Conservation (phyloP, 1,140 invertebrate species). For the Nasonia longicornis region DNA sequence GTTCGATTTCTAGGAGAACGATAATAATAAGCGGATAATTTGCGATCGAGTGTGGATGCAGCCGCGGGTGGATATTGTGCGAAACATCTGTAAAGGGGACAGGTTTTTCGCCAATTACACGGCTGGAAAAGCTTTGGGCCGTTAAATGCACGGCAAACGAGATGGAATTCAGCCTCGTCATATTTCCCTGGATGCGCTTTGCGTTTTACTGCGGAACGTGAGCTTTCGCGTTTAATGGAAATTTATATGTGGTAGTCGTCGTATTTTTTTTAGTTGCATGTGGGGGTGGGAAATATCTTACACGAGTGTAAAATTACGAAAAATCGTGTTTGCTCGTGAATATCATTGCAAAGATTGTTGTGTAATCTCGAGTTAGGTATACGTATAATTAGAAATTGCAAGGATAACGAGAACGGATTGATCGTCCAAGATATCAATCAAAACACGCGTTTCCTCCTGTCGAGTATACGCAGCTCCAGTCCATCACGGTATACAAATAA, state of each 20-base stretch:
- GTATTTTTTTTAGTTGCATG: background rate
- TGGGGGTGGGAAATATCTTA: background rate
- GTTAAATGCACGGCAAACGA: background rate
- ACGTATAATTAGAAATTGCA: no score
- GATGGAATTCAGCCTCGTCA: background rate
- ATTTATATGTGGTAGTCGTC: background rate
- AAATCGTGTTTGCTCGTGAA: no score
- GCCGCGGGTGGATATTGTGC: background rate
- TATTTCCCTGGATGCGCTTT: background rate
- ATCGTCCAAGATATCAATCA: no score
- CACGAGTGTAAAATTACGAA: no score
- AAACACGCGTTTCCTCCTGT: no score
- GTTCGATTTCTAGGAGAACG: background rate
- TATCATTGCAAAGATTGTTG: no score
- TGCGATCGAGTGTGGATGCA: background rate
- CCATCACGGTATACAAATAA: background rate
- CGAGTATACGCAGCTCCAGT: background rate
- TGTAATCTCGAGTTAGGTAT: no score
- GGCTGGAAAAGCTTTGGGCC: background rate
- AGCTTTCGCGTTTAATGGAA: background rate
- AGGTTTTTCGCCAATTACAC: constrained; percentile 26
- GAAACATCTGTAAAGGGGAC: background rate
- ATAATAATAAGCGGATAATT: constrained; percentile 32
- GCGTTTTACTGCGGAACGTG: background rate
- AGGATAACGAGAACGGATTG: no score